Conservation (phyloP, 2,888 invertebrate species). For the Argyresthia goedartella region DNA sequence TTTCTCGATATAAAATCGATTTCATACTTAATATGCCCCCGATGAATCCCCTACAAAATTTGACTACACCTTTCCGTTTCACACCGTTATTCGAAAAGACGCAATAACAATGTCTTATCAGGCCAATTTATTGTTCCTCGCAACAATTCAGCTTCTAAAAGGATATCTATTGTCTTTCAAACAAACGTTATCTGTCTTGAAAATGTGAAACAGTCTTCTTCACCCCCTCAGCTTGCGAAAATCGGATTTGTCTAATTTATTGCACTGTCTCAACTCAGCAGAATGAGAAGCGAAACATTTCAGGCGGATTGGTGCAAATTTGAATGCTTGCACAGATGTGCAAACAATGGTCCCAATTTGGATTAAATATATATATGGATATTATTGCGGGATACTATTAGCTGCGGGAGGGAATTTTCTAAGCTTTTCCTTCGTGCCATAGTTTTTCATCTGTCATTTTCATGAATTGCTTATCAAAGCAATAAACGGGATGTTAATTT, state of each 20-base stretch:
- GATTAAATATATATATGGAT: background rate
- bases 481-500: too few relatives aligned
- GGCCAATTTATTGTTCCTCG: background rate
- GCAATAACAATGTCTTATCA: too few relatives aligned
- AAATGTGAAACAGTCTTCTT: background rate
- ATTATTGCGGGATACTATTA: too few relatives aligned
- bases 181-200: conserved; percentile 3
- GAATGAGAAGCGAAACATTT: conserved; percentile 14
- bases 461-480: too few relatives aligned
- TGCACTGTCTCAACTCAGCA: conserved; percentile 28
- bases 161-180: conserved; percentile 5
- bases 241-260: conserved; percentile 70
- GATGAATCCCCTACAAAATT: too few relatives aligned
- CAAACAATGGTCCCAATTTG: background rate
- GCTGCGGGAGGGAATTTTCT: too few relatives aligned
- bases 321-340: background rate
- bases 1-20: too few relatives aligned
- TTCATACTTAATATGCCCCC: too few relatives aligned
- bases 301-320: conserved; percentile 16
- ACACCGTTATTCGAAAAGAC: too few relatives aligned
- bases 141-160: conserved; percentile 2
- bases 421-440: too few relatives aligned
- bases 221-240: conserved; percentile 51
- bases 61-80: too few relatives aligned
- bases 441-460: too few relatives aligned